Percentiles rank a stretch among this genome's conserved stretches.
These are phyloP conservation scores for Serranus cabrilla DNA, from an alignment of 2,797 vertebrate species.

Conservation along the genomic window DNA sequence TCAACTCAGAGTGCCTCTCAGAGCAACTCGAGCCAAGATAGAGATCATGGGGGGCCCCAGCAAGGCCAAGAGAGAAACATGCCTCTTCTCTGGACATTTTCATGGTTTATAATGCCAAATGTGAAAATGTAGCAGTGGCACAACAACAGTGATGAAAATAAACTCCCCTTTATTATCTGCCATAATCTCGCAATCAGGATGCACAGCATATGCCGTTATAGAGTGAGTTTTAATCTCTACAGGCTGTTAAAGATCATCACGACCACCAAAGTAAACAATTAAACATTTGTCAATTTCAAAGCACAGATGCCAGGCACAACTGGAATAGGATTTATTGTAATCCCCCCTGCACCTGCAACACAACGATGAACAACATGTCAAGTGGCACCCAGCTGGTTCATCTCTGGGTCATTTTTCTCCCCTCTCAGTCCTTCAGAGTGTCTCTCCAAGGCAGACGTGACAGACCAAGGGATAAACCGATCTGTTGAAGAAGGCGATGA, in stretches of 20 bases:
- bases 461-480: conserved; percentile 61
- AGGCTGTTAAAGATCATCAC: conserved; percentile 58
- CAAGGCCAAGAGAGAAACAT: conserved; percentile 45
- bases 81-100: conserved; percentile 42
- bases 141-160: conserved; percentile 31
- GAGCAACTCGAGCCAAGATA: conserved; percentile 56
- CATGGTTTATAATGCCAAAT: conserved; percentile 41
- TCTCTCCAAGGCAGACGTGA: conserved; percentile 52
- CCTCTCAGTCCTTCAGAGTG: conserved; percentile 62
- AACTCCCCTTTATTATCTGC: conserved; percentile 14
- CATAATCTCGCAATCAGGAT: conserved; percentile 25
- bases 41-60: conserved; percentile 42
- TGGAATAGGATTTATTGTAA: conserved; percentile 60
- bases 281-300: conserved; percentile 51
- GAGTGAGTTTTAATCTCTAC: conserved; percentile 46
- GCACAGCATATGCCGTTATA: conserved; percentile 38
- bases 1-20: conserved; percentile 59
- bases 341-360: conserved; percentile 57
- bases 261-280: conserved; percentile 56
- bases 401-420: conserved; percentile 63
- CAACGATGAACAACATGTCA: conserved; percentile 68
- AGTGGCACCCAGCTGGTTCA: conserved; percentile 68
- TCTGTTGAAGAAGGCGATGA: conserved; percentile 67
- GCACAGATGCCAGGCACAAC: conserved; percentile 65
- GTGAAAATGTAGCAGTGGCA: conserved; percentile 22